Evolutionary conservation across 2,797 vertebrate species (phyloP).

Genomic region (Acanthis flammea): DNA sequence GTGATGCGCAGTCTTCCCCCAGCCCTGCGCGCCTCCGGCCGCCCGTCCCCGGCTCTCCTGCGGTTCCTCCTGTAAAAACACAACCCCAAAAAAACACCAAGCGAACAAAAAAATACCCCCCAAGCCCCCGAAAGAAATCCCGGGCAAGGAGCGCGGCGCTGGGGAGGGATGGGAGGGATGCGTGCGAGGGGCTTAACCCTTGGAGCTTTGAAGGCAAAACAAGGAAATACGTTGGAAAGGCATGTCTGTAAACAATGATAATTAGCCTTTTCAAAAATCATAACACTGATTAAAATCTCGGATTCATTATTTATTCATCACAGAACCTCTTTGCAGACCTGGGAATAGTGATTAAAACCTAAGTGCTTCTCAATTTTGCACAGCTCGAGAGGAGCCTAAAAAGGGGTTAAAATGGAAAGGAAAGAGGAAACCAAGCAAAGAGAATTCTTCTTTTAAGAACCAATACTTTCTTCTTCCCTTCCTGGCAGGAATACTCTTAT

Average conservation of each 20-base stretch:
- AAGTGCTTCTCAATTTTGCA: slow-evolving; percentile 26
- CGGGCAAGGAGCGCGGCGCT: not conserved
- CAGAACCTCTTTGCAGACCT: slow-evolving; percentile 73
- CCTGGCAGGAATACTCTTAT: slow-evolving; percentile 68
- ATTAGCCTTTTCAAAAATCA: slow-evolving; percentile 71
- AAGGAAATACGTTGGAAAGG: not conserved
- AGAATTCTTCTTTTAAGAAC: slow-evolving; percentile 59
- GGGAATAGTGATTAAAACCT: slow-evolving; percentile 74
- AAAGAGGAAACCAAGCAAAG: slow-evolving; percentile 64
- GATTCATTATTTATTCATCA: slow-evolving; percentile 78
- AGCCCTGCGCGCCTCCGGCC: not conserved
- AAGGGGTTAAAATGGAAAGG: slow-evolving; percentile 67
- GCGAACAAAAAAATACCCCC: not conserved
- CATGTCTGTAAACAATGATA: slow-evolving; percentile 62
- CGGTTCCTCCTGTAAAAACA: not conserved
- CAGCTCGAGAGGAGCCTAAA: not conserved
- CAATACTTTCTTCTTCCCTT: slow-evolving; percentile 67
- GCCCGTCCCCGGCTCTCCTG: not conserved
- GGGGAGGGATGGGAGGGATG: not conserved
- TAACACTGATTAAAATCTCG: slow-evolving; percentile 72
- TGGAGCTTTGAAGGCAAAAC: slow-evolving; percentile 34
- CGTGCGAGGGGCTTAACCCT: slow-evolving; percentile 16
- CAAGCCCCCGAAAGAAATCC: not conserved
- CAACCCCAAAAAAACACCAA: not conserved
- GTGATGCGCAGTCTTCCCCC: not conserved